Evolutionary conservation across 2,888 invertebrate species (phyloP).

Genomic region (Limnephilus marmoratus): DNA sequence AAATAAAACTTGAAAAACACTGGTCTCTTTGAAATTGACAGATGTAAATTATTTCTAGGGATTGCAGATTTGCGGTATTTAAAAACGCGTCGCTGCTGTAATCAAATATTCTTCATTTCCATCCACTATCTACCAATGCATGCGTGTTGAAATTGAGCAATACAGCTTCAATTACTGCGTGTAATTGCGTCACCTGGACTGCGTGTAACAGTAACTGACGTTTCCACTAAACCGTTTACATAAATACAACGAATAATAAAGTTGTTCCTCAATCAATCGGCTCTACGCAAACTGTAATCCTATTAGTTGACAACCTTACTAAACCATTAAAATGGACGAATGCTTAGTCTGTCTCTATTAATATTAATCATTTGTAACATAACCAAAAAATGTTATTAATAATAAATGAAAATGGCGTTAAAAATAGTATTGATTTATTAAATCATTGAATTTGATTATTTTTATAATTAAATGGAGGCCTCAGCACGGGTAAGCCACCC

Average conservation of each 20-base stretch:
- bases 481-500: too few relatives aligned
- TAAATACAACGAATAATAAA: slow-evolving; percentile 13
- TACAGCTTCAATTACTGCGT: slow-evolving; percentile 45
- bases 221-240: not conserved
- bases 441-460: too few relatives aligned
- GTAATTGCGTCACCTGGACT: slow-evolving; percentile 53
- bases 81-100: not conserved
- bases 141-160: not conserved
- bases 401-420: too few relatives aligned
- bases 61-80: not conserved
- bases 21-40: not conserved
- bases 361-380: not conserved
- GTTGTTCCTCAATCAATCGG: not conserved
- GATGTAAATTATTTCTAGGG: not conserved
- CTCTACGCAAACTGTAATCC: not conserved
- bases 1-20: not conserved
- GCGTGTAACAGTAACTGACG: not conserved
- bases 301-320: not conserved
- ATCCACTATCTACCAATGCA: not conserved
- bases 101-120: not conserved
- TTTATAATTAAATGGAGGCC: too few relatives aligned
- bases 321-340: not conserved
- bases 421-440: too few relatives aligned
- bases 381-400: not conserved
- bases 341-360: not conserved